Base-by-base conservation (phyloP, 1,140 invertebrate species). In the Galendromus occidentalis region DNA sequence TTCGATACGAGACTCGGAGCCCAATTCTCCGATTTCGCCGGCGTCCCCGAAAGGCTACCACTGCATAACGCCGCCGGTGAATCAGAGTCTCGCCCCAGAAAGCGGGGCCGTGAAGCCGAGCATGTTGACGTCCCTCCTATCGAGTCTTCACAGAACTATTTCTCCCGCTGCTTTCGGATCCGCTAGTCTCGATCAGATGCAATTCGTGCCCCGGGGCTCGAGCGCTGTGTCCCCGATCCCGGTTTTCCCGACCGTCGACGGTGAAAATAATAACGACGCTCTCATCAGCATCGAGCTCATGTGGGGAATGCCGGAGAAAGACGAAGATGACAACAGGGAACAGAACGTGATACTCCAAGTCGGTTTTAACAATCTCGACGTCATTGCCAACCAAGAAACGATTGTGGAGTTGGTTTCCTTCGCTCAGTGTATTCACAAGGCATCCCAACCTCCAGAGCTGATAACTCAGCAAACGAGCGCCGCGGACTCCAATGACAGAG, bases 331-430 rank as follows among this genome's bases (percentile, higher is more conserved):
- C 42, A 68, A 69, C 30, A 74, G 78, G 0, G 85, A 87, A 72
- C 80, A 82, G 51, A 33, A 59, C 22, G 25, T 59, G 12, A 33
- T 59, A 25, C 51, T 59, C 14, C 51, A 86, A 71, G 85, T 96
- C 69, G 83, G 90, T 65, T 95, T 94, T 70, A 96, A 94, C 72
- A 93, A 88, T 75, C 78, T 96, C 64, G 91, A 95, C 75, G 86
- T 96, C 42, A 93, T 94, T 84, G 91, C 90, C 0, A 95, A 95
- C 77, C 90, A 93, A 74, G 89, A 92, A 74, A 96, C 92, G 0
- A 86, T 95, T 69, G 85, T 94, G 1, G 91, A 96, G 75, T 75
- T 96, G 33, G 80, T 93, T 51, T 86, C 87, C 25, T 95, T 96
- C 73, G 80, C 84, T 0, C 85, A 84, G 66, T 80, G 64, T 12